Conservation (phyloP, 2,797 vertebrate species). For the Cygnus olor region DNA sequence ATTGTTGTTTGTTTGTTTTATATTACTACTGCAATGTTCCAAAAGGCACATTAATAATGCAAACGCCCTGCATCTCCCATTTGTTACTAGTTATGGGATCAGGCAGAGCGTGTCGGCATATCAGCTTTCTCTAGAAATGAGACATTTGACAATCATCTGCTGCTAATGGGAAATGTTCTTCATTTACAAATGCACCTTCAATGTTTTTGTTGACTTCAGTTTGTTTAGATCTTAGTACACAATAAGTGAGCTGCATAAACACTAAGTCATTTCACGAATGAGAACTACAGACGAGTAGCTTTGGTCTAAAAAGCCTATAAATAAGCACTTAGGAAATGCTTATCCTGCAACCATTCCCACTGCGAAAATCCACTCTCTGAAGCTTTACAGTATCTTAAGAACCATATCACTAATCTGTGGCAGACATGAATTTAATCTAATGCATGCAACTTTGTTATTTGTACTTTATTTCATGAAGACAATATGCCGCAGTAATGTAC, state of each 20-base stretch:
- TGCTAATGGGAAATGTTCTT: not conserved
- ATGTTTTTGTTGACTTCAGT: not conserved
- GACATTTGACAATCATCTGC: not conserved
- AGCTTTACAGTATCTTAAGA: not conserved
- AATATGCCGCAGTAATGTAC: not conserved
- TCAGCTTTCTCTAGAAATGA: not conserved
- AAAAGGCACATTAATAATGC: not conserved
- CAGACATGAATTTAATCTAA: not conserved
- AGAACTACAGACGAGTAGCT: not conserved
- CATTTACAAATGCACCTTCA: not conserved
- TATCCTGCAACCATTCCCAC: not conserved
- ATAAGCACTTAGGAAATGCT: not conserved
- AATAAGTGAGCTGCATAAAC: not conserved
- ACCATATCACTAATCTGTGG: not conserved
- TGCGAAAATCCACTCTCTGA: accelerated
- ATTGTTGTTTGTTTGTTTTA: not conserved
- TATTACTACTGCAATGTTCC: not conserved
- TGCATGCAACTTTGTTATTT: not conserved
- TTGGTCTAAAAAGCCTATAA: not conserved
- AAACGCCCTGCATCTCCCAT: not conserved
- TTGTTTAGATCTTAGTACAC: not conserved
- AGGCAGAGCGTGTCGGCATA: accelerated
- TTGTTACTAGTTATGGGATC: not conserved
- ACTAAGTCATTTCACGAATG: accelerated
- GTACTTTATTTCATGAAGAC: not conserved